Base-by-base conservation (phyloP, 2,113 vertebrate genomes). In the Scophthalmus maximus region DNA sequence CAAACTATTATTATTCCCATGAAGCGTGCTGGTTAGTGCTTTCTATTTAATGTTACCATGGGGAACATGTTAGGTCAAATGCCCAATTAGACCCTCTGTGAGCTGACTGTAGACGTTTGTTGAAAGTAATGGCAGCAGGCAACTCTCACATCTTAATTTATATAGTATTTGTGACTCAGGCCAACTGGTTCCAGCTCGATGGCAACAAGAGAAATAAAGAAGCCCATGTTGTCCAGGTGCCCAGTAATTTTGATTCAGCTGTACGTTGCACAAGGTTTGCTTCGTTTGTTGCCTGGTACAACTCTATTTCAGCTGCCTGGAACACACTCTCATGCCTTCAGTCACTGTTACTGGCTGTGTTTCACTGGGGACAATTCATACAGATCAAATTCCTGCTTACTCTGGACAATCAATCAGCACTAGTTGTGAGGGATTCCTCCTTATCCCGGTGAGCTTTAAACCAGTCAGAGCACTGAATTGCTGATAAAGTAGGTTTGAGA, bases 301-400 rank as follows among this genome's bases (percentile, higher is more conserved):
- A 11, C n/a, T n/a, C n/a, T n/a, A n/a, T n/a, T 55, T 53, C 29
- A 22, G 20, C 40, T 20, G 22, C n/a, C n/a, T n/a, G n/a, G n/a
- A n/a, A n/a, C n/a, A 1, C 44, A 26, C 55, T 68, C 58, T 56
- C n/a, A n/a, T 34, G 46, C 29, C 27, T 46, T 60, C 49, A 68
- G 49, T 69, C 17, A 6, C 23, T 46, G 30, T 8, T 8, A 23
- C 53, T 6, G 20, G 5, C 4, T 51, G 26, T 44, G 47, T 65
- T 81, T 77, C 49, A 71, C 6, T 63, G n/a, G 52, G 20, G 67
- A 73, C 42, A 73, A 55, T 58, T 65, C 22, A 69, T 49, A n/a
- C n/a, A 9, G 44, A 69, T 83, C 36, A 67, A 8, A 70, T 79
- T 81, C 74, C 64, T 76, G 29, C 79, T 78, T 62, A 76, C 59